Evolutionary conservation across 2,113 vertebrate genomes (phyloP).

Genomic region (Jaculus jaculus): DNA sequence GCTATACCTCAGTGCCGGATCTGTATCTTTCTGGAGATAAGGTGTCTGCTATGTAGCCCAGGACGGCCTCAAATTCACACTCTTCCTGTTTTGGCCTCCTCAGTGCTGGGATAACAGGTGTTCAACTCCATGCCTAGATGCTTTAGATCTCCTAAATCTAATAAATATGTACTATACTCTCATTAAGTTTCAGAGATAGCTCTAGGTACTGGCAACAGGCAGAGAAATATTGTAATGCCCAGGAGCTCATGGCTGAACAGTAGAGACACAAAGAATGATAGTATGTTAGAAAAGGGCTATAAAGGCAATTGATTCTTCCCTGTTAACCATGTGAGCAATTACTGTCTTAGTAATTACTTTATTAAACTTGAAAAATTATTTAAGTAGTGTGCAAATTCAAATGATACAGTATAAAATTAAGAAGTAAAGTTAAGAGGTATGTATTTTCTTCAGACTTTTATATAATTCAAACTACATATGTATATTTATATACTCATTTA

Average conservation of each 20-base stretch:
- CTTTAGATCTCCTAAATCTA: neutral
- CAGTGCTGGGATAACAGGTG: neutral
- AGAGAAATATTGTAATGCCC: neutral
- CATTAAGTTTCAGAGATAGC: neutral
- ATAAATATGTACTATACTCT: neutral
- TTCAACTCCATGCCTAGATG: neutral
- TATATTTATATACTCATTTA: slow-evolving; percentile 15
- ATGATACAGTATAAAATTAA: slow-evolving; percentile 19
- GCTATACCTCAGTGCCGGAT: neutral
- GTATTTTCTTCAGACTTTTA: slow-evolving; percentile 22
- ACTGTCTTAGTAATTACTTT: slow-evolving; percentile 27
- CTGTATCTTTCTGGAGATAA: neutral
- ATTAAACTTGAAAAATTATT: slow-evolving; percentile 24
- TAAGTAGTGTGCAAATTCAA: neutral
- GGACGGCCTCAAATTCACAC: neutral
- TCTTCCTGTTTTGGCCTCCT: neutral
- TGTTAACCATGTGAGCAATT: neutral
- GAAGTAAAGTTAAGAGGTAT: slow-evolving; percentile 23
- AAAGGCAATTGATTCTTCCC: neutral
- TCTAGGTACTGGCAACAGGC: neutral
- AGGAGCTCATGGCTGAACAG: neutral
- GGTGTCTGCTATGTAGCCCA: neutral
- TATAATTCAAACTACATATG: slow-evolving; percentile 24
- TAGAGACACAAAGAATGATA: neutral
- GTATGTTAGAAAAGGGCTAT: neutral